Evolutionary conservation across 2,797 vertebrate genomes (phyloP), one percentile per base, ranked within the genome.

Genomic region (Tinamus major): DNA sequence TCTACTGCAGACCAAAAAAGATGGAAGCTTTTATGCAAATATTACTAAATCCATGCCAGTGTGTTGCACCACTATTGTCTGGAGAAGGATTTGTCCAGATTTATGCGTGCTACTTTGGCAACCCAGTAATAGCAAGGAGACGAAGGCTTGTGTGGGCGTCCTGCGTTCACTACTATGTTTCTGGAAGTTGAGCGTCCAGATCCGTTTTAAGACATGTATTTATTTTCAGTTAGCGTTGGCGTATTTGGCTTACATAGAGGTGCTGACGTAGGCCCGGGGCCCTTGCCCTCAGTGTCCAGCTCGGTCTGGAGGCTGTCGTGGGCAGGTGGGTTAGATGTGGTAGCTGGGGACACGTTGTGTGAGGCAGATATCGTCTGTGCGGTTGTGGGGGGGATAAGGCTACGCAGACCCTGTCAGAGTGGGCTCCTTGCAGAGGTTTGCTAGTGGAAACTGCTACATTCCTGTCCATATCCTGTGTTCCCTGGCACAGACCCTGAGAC

Each of bases 21-120:
- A 91, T 91, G 80, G 92, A 63, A 86, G 91, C 51, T 86, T 93
- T 94, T 79, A 64, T 81, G 83, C 84, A 93, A 94, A 94, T 79
- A 31, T 44, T 1, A 0, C 84, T 77, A 58, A 44, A 62, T 94
- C 78, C 39, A 58, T 85, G 80, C 11, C 2, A 9, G 35, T 20
- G 42, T 1, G 3, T 49, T n/a, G 5, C 0, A 0, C 18, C 0
- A 0, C 61, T 62, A 1, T 64, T 64, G 84, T 83, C 80, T 86
- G 24, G 56, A 19, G 26, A 68, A 71, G 78, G 61, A 74, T 90
- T 90, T 68, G 46, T 70, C 1, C 42, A 70, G 63, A 56, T 86
- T 87, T 56, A 19, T 53, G 29, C 11, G 1, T 10, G 55, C 20
- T 81, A 19, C 64, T 90, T 62, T 89, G 84, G 76, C 68, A 95